phyloP scores from a whole-genome alignment of 2,888 invertebrate genomes.

The Perithous albicinctus region DNA sequence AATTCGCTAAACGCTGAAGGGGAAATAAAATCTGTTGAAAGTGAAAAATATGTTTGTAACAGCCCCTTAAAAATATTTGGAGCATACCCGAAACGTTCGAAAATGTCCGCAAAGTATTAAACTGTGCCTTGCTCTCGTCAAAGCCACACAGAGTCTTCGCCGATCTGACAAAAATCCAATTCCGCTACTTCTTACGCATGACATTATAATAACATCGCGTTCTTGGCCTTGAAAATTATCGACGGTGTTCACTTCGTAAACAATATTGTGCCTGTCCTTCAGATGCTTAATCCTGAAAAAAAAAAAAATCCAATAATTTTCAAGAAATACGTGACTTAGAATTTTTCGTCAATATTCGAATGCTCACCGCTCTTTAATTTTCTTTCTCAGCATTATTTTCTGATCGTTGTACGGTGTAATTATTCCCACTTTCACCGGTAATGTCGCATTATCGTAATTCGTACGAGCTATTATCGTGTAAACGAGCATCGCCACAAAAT shows the following conservation, averaged over 20 bases:
- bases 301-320: neutral
- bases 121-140: constrained; percentile 92
- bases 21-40: no score
- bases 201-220: constrained; percentile 94
- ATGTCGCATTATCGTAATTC: constrained; percentile 73
- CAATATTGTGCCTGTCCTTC: constrained; percentile 73
- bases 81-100: constrained; percentile 87
- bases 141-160: constrained; percentile 93
- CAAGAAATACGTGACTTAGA: no score
- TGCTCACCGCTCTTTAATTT: constrained; percentile 76
- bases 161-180: constrained; percentile 92
- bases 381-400: constrained; percentile 79
- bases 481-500: constrained; percentile 87
- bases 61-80: no score
- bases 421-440: constrained; percentile 86
- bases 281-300: constrained; percentile 68
- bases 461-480: constrained; percentile 83
- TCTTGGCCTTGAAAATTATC: constrained; percentile 96
- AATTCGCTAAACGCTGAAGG: no score
- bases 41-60: no score
- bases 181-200: constrained; percentile 91
- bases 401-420: constrained; percentile 91
- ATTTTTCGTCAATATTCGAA: neutral
- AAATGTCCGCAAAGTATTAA: constrained; percentile 91
- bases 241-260: constrained; percentile 89